Conservation (phyloP, 2,113 vertebrate species). For the Micronycteris hirsuta region DNA sequence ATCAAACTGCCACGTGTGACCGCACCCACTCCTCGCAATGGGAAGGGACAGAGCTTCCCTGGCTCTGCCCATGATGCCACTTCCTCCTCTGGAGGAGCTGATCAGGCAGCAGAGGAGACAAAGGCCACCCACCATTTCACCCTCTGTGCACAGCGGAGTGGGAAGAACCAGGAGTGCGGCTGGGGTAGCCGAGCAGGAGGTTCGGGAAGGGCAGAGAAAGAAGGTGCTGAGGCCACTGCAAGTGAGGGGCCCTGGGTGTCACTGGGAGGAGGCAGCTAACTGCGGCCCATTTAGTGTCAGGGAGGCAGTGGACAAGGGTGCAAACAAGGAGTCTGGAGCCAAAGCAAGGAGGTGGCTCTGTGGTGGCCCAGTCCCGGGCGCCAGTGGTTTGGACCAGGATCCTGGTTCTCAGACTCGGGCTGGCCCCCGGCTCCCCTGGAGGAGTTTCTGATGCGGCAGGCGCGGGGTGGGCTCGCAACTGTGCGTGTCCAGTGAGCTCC, state of each 20-base stretch:
- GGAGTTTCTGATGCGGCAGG: neutral
- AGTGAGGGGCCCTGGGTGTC: neutral
- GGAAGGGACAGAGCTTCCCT: neutral
- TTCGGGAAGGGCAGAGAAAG: neutral
- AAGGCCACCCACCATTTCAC: neutral
- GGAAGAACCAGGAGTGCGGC: neutral
- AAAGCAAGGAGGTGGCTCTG: neutral
- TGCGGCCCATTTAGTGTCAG: neutral
- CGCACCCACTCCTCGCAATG: too few relatives aligned
- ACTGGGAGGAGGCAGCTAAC: neutral
- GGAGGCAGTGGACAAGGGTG: neutral
- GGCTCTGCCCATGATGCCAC: neutral
- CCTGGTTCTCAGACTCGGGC: neutral
- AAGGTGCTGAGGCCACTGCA: neutral
- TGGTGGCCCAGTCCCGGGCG: fast-evolving
- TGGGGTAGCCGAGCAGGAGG: fast-evolving
- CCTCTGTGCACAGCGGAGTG: neutral
- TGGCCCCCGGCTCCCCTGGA: neutral
- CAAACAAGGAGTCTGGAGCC: neutral
- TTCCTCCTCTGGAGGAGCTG: neutral
- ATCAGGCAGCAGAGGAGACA: neutral
- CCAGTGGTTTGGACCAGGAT: neutral
- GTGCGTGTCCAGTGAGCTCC: neutral
- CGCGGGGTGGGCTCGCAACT: neutral
- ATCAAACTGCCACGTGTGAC: neutral